A percentile compares a stretch with the other conserved stretches of the same genome.
These are phyloP conservation scores for Vanessa atalanta DNA, from an alignment of 1,140 invertebrate genomes.

Conservation along the genomic window DNA sequence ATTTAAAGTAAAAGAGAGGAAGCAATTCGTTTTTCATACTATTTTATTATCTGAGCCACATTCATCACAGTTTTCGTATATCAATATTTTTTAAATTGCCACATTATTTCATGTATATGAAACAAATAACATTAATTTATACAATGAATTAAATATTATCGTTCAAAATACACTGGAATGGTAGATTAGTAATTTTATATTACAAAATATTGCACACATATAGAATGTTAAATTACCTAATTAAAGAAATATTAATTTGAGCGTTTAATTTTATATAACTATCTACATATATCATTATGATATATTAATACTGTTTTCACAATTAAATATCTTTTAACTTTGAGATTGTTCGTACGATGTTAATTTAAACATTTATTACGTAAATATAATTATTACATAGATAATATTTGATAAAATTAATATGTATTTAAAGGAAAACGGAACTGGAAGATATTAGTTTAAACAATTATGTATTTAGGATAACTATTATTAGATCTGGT, in stretches of 20 bases:
- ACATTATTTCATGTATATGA: conserved; percentile 22
- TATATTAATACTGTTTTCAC: too few relatives aligned
- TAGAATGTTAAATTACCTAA: conserved; percentile 8
- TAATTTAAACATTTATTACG: too few relatives aligned
- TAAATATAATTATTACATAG: too few relatives aligned
- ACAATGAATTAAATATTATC: conserved; percentile 2
- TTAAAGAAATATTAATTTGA: conserved; percentile 10
- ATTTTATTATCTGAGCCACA: conserved; percentile 73
- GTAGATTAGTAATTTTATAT: neutral
- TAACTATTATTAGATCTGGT: too few relatives aligned
- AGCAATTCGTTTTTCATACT: conserved; percentile 34
- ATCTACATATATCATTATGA: neutral
- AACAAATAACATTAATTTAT: conserved; percentile 17
- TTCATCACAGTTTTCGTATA: conserved; percentile 74
- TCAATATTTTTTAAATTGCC: conserved; percentile 30
- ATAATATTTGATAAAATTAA: too few relatives aligned
- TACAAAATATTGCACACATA: conserved; percentile 8
- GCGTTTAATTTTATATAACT: neutral
- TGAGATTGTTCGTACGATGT: too few relatives aligned
- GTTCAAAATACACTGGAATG: conserved; percentile 1
- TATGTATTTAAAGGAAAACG: too few relatives aligned
- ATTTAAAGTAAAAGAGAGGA: neutral
- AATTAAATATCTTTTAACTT: too few relatives aligned
- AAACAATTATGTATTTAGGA: too few relatives aligned
- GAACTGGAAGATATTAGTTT: too few relatives aligned